Percentiles rank a stretch among this genome's conserved stretches.
Evolutionary conservation across 2,113 vertebrate species (phyloP).

Genomic region (Myrmecophaga tridactyla): DNA sequence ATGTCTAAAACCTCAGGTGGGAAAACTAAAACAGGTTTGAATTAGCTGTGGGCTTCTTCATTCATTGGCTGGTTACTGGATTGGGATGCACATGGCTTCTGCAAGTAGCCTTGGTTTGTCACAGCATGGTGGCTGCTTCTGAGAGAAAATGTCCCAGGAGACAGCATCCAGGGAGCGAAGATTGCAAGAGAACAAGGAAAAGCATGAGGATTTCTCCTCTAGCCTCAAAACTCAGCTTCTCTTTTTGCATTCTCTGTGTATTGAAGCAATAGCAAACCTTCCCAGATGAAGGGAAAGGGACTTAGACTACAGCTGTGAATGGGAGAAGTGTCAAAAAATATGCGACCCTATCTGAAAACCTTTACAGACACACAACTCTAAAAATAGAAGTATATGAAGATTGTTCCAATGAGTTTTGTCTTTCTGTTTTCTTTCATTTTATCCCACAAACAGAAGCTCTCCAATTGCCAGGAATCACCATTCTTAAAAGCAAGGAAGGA

Average conservation of each 20-base stretch:
- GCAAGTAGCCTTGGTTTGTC: background rate
- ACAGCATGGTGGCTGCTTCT: background rate
- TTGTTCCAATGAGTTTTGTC: background rate
- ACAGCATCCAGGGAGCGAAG: background rate
- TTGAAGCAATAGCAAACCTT: background rate
- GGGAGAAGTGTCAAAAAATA: background rate
- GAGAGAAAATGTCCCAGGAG: background rate
- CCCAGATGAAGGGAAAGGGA: background rate
- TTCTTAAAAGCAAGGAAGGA: background rate
- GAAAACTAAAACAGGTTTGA: background rate
- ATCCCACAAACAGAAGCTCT: background rate
- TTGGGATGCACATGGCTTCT: background rate
- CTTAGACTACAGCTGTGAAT: background rate
- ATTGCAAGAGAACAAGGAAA: background rate
- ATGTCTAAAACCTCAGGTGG: background rate
- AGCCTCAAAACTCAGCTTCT: background rate
- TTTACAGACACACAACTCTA: background rate
- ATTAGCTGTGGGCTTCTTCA: background rate
- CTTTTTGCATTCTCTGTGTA: background rate
- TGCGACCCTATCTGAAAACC: background rate
- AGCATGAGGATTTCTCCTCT: background rate
- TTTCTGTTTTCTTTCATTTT: background rate
- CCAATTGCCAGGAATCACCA: background rate
- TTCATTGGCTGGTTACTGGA: background rate
- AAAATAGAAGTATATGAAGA: background rate